Percentiles rank a stretch among this genome's conserved stretches.
phyloP scores from a whole-genome alignment of 2,797 vertebrate genomes.

The Cottoperca gobio region DNA sequence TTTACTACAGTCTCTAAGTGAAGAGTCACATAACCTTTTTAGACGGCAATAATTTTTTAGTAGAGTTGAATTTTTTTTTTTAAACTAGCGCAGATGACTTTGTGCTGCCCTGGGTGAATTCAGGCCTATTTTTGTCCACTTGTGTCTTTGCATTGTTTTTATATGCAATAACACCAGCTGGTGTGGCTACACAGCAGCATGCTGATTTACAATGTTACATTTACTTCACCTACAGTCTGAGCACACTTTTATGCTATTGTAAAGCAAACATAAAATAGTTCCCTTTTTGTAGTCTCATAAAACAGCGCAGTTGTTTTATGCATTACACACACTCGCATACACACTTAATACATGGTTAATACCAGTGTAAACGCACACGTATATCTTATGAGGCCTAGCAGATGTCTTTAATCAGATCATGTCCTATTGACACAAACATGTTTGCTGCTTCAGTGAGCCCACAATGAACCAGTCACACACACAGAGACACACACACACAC shows the following conservation, averaged over 20 bases:
- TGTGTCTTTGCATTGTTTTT: background rate
- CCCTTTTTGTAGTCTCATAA: background rate
- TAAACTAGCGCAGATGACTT: background rate
- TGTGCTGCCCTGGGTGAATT: background rate
- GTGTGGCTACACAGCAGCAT: background rate
- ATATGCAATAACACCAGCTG: background rate
- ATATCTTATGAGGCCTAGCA: constrained; percentile 28
- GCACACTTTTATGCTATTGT: background rate
- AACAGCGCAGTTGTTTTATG: background rate
- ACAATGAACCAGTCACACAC: constrained; percentile 21
- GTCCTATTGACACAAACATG: constrained; percentile 63
- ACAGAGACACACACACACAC: background rate
- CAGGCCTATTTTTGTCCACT: background rate
- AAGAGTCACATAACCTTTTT: background rate
- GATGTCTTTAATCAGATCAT: constrained; percentile 73
- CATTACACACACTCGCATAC: background rate
- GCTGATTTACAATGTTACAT: background rate
- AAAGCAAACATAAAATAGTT: background rate
- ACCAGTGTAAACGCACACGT: background rate
- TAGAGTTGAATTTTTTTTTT: background rate
- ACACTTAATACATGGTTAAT: background rate
- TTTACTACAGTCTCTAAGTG: background rate
- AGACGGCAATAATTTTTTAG: background rate
- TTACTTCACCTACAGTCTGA: background rate
- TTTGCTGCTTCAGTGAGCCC: constrained; percentile 45